Evolutionary conservation across 1,140 invertebrate species (phyloP).

Genomic region (Alviniconcha marisindica): DNA sequence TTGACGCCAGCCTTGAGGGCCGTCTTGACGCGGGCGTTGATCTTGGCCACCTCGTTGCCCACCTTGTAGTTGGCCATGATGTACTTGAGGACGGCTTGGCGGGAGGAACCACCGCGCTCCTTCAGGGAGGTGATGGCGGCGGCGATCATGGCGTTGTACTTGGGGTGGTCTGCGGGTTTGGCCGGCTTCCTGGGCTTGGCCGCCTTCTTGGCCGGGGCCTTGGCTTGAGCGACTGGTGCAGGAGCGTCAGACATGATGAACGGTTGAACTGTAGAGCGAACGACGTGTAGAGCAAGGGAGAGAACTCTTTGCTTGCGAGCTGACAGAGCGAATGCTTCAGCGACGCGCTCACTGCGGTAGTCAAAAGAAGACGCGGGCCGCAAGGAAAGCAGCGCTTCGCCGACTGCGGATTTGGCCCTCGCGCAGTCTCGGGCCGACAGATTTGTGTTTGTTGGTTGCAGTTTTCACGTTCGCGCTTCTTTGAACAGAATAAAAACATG

Average conservation of each 20-base stretch:
- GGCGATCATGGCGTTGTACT: conserved; percentile 65
- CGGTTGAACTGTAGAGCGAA: neutral
- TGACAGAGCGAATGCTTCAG: neutral
- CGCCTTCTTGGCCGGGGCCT: conserved; percentile 49
- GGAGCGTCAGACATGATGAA: conserved; percentile 37
- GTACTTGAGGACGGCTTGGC: conserved; percentile 74
- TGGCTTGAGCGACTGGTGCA: conserved; percentile 36
- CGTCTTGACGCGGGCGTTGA: conserved; percentile 67
- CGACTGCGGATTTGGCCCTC: neutral
- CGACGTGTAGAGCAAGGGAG: neutral
- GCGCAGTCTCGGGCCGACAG: neutral
- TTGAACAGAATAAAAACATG: neutral
- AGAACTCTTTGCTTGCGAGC: neutral
- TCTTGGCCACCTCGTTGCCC: conserved; percentile 62
- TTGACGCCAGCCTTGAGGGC: conserved; percentile 66
- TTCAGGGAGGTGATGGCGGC: conserved; percentile 60
- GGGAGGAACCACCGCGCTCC: conserved; percentile 68
- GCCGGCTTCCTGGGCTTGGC: conserved; percentile 67
- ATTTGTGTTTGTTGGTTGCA: conserved; percentile 2
- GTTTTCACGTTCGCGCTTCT: neutral
- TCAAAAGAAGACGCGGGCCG: neutral
- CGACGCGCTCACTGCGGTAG: neutral
- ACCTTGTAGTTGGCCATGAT: conserved; percentile 74
- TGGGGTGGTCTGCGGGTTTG: conserved; percentile 63
- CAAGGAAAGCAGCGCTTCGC: conserved; percentile 13